phyloP scores from a whole-genome alignment of 2,113 vertebrate species.

The Pungitius pungitius region DNA sequence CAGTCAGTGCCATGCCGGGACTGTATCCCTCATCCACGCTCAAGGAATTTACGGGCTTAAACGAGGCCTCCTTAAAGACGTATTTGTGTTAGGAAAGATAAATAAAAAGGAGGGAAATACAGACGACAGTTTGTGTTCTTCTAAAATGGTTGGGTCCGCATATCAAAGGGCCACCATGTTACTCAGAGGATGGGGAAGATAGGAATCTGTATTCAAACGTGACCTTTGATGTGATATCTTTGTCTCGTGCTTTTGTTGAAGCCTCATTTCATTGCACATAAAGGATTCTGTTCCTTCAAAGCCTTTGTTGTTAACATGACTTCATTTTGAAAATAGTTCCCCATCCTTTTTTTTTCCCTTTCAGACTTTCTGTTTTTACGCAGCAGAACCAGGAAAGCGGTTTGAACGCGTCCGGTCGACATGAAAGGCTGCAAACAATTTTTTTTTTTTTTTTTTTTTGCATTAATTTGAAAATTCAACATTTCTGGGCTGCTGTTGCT shows the following conservation, averaged over 20 bases:
- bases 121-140: slow-evolving; percentile 41
- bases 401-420: neutral
- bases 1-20: slow-evolving; percentile 70
- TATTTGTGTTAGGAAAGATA: slow-evolving; percentile 53
- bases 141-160: slow-evolving; percentile 33
- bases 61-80: slow-evolving; percentile 71
- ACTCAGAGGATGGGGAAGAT: slow-evolving; percentile 44
- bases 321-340: neutral
- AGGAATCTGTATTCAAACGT: slow-evolving; percentile 47
- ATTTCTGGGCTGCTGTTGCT: slow-evolving; percentile 65
- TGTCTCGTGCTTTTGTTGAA: slow-evolving; percentile 21
- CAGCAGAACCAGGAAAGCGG: neutral
- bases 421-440: slow-evolving; percentile 25
- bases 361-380: neutral
- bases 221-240: slow-evolving; percentile 47
- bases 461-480: slow-evolving; percentile 51
- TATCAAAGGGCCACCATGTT: slow-evolving; percentile 47
- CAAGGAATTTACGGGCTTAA: slow-evolving; percentile 72
- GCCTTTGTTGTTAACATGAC: slow-evolving; percentile 6
- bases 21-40: slow-evolving; percentile 71
- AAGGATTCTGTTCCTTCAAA: slow-evolving; percentile 11
- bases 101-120: slow-evolving; percentile 17
- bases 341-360: neutral
- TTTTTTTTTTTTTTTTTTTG: slow-evolving; percentile 15
- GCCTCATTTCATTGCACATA: slow-evolving; percentile 39